phyloP scores from a whole-genome alignment of 1,140 invertebrate species.

The Tetramorium alpestre region DNA sequence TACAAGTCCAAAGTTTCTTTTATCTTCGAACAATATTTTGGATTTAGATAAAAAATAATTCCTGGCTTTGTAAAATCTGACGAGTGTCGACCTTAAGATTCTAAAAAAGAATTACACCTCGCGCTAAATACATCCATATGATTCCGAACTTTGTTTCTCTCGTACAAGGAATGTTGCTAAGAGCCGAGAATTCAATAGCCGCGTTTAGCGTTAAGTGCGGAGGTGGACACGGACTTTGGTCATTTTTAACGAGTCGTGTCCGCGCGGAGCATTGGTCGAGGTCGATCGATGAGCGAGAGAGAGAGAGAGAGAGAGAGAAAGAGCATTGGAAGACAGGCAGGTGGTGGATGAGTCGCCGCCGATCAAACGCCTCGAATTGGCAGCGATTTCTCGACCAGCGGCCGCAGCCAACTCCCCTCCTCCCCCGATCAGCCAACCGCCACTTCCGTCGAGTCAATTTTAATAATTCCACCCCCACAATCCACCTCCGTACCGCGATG shows the following conservation, averaged over 20 bases:
- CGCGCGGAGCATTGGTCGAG: slow-evolving; percentile 34
- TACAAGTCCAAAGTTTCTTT: neutral
- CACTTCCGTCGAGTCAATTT: slow-evolving; percentile 75
- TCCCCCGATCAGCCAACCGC: slow-evolving; percentile 1
- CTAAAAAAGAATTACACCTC: neutral
- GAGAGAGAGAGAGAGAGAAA: neutral
- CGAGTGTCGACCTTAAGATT: neutral
- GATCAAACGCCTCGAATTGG: slow-evolving; percentile 78
- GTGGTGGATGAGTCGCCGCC: slow-evolving; percentile 76
- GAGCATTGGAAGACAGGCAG: slow-evolving; percentile 70
- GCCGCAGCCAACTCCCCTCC: neutral
- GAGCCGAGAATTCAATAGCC: neutral
- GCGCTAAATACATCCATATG: neutral
- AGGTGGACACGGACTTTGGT: neutral
- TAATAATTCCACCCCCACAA: slow-evolving; percentile 74
- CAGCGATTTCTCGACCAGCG: slow-evolving; percentile 75
- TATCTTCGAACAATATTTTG: neutral
- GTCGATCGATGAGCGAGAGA: slow-evolving; percentile 57
- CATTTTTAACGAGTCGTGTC: slow-evolving; percentile 52
- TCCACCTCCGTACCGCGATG: slow-evolving; percentile 63
- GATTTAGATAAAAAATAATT: neutral
- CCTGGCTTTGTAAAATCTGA: neutral
- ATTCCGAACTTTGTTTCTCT: neutral
- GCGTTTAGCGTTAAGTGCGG: neutral
- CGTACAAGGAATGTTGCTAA: neutral